Base-by-base conservation (phyloP, 2,888 invertebrate species). In the Calameuta pallipes region DNA sequence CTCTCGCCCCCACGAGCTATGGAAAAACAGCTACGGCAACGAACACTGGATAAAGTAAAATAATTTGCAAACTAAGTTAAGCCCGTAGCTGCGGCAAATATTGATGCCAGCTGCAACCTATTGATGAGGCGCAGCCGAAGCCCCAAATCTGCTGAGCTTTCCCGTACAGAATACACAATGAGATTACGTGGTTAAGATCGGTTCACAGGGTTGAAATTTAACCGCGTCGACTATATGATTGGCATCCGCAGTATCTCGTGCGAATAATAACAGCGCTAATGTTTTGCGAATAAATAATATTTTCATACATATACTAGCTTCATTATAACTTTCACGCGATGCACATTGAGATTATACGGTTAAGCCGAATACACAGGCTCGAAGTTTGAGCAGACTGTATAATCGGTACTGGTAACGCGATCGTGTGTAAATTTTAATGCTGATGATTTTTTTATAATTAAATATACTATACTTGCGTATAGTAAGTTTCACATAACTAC, bases 11-110 rank as follows among this genome's bases (percentile, higher is more conserved):
- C 56, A 23, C 56, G 4, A 41, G 0, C 15, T 6, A 15, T 41
- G 15, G 41, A 41, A 41, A 15, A 41, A 15, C 56, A 9, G 56
- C 23, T 0, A 56, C 56, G 56, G 56, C 56, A 56, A 56, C 56
- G 23, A 23, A 15, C 23, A 9, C 23, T 2, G 23, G 23, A 1
- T 9, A 56, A 56, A 71, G 71, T 71, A 71, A 71, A 71, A 71
- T 31, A 71, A 71, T 71, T 34, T 31, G 71, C 71, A 71, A 71
- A 71, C 33, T 71, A 31, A 71, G 71, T 71, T 71, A 33, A 31
- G 71, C 31, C 31, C 6, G 33, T 31, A 11, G 31, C 31, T 31
- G 31, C 31, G 31, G 71, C 71, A 71, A 71, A 71, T 71, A 71
- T 71, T 71, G 71, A 34, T 71, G 71, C 71, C 71, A 3, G 71